phyloP scores from a whole-genome alignment of 2,888 invertebrate species.

The Minunthozetes semirufus region DNA sequence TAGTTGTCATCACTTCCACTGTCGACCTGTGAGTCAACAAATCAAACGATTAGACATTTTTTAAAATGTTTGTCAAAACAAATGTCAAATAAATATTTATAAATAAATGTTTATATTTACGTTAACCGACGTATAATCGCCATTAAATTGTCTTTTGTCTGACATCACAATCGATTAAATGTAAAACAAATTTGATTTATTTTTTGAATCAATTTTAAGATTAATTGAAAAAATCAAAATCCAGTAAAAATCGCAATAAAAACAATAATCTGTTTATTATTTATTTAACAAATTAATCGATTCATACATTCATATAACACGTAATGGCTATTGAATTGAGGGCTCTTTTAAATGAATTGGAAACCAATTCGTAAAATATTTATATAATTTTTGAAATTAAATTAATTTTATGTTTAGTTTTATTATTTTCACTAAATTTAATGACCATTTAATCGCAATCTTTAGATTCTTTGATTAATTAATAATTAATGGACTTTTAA shows the following conservation, averaged over 20 bases:
- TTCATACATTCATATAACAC: too few species aligned
- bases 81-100: too few species aligned
- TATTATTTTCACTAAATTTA: too few species aligned
- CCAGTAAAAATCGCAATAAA: not conserved
- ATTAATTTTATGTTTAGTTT: too few species aligned
- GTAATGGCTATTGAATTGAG: not conserved
- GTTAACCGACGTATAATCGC: slow-evolving; percentile 29
- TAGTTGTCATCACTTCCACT: slow-evolving; percentile 2
- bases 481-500: too few species aligned
- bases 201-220: not conserved
- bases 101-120: too few species aligned
- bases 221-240: not conserved
- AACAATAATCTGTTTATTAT: not conserved
- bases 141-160: slow-evolving; percentile 9
- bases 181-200: not conserved
- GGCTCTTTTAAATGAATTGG: not conserved
- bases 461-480: too few species aligned
- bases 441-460: too few species aligned
- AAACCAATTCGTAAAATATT: too few species aligned
- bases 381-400: too few species aligned
- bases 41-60: slow-evolving; percentile 6
- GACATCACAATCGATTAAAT: not conserved
- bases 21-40: slow-evolving; percentile 5
- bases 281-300: not conserved
- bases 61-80: too few species aligned